Conservation (phyloP, 2,113 vertebrate species). For the Ahaetulla prasina region DNA sequence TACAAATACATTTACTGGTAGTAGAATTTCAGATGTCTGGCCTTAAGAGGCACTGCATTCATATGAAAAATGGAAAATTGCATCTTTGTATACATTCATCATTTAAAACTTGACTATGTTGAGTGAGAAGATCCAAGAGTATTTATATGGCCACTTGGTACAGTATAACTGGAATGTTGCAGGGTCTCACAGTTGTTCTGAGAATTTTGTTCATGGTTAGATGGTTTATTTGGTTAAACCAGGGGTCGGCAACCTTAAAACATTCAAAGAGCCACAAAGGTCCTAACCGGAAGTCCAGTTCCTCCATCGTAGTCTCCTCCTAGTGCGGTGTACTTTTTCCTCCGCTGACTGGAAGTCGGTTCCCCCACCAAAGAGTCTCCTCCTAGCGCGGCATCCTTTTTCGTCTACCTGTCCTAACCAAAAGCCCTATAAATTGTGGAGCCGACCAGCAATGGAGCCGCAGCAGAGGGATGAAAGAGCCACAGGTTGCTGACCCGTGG, state of each 20-base stretch:
- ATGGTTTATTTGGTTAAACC: background rate
- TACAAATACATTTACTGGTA: background rate
- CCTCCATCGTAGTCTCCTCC: no score
- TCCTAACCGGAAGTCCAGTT: no score
- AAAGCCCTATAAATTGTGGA: no score
- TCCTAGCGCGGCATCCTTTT: no score
- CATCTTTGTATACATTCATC: background rate
- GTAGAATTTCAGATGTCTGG: background rate
- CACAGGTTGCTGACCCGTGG: background rate
- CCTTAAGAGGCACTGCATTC: background rate
- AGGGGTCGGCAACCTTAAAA: no score
- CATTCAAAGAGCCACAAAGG: no score
- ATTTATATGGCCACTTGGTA: background rate
- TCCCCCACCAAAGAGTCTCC: no score
- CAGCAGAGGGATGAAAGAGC: no score
- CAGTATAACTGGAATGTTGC: background rate
- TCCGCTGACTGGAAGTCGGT: no score
- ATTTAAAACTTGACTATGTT: background rate
- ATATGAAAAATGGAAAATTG: background rate
- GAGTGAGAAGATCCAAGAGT: background rate
- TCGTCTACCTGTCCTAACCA: no score
- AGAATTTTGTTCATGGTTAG: background rate
- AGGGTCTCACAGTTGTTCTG: background rate
- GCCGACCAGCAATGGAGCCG: no score
- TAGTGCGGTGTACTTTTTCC: no score